Evolutionary conservation across 2,797 vertebrate genomes (phyloP).

Genomic region (Zalophus californianus): DNA sequence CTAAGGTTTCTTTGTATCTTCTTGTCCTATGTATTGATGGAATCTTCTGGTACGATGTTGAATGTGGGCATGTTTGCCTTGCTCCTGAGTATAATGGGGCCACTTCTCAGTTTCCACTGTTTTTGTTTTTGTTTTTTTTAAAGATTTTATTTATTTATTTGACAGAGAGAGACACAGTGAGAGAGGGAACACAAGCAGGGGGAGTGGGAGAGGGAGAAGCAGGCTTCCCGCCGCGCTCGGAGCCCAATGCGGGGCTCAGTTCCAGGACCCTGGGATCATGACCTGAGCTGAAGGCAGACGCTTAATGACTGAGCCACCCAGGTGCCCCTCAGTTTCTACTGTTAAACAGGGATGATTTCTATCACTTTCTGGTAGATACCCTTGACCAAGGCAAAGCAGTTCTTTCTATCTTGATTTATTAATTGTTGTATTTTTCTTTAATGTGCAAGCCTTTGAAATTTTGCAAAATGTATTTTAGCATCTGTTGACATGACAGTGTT

Average conservation of each 20-base stretch:
- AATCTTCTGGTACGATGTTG: not conserved
- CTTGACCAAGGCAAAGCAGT: not conserved
- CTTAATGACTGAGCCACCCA: no score
- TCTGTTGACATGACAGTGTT: not conserved
- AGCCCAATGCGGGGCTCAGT: no score
- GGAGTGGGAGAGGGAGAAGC: no score
- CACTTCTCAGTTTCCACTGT: constrained; percentile 6
- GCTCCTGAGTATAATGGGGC: not conserved
- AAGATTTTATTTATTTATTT: no score
- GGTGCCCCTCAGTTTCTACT: not conserved
- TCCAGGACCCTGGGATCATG: no score
- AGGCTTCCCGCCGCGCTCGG: no score
- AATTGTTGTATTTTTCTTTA: constrained; percentile 49
- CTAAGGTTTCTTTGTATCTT: not conserved
- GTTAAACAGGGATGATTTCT: not conserved
- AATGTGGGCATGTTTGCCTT: not conserved
- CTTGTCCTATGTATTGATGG: not conserved
- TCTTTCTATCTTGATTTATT: constrained; percentile 42
- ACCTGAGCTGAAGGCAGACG: no score
- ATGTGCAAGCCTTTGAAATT: constrained; percentile 50
- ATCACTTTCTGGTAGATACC: not conserved
- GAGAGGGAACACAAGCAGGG: no score
- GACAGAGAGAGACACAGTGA: no score
- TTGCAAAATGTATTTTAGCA: constrained; percentile 58
- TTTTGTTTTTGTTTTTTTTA: not conserved